Percentiles rank a stretch among this genome's conserved stretches.
Conservation (phyloP, 2,797 vertebrate species). For the Falco concolor region DNA sequence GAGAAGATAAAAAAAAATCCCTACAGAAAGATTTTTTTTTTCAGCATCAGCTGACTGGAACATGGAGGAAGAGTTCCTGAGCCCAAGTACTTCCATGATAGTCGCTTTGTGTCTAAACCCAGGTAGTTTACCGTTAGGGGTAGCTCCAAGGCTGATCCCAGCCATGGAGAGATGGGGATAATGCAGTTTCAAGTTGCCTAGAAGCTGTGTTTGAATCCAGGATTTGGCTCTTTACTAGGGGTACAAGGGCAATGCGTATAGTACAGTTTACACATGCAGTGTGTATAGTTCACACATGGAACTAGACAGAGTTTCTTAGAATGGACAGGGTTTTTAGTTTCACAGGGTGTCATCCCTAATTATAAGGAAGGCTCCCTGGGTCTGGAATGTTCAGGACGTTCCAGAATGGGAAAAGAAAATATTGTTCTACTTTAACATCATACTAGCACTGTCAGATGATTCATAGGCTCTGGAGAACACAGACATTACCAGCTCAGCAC, state of each 20-base stretch:
- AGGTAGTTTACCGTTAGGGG: background rate
- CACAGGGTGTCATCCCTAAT: background rate
- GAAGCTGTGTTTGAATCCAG: background rate
- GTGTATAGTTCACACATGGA: background rate
- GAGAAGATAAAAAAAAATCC: background rate
- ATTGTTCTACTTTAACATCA: slow-evolving; percentile 21
- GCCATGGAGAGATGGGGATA: background rate
- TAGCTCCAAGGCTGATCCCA: background rate
- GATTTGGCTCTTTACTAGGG: background rate
- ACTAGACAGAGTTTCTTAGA: background rate
- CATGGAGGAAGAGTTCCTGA: background rate
- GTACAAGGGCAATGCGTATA: background rate
- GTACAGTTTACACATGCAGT: background rate
- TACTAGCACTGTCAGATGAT: slow-evolving; percentile 40
- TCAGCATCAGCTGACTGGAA: background rate
- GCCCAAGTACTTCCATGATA: background rate
- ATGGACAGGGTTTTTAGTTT: background rate
- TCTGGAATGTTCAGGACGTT: background rate
- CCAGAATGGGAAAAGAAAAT: slow-evolving; percentile 6
- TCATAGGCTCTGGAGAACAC: slow-evolving; percentile 51
- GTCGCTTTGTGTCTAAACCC: background rate
- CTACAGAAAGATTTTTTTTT: background rate
- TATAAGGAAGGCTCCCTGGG: background rate
- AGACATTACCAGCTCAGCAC: slow-evolving; percentile 67
- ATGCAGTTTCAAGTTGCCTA: background rate